Base-by-base conservation (phyloP, 1,140 invertebrate species). In the Drosophila arawakana region DNA sequence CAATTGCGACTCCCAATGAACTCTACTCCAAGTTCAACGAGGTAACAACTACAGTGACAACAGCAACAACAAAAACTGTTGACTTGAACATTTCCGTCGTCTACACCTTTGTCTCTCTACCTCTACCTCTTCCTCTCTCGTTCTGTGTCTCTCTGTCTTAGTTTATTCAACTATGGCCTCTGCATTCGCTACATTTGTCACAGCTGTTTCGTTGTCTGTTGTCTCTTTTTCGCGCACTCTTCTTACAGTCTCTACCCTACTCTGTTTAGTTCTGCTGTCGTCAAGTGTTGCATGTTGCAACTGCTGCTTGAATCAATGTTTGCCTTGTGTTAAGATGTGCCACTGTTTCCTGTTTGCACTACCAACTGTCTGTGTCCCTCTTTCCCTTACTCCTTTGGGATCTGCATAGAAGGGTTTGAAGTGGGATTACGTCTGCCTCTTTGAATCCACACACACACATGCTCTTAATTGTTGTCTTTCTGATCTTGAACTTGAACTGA, bases 11-110 rank as follows among this genome's bases (percentile, higher is more conserved):
- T 77, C 66, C 62, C 62, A 69, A 83, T 89, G 83, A 88, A 88
- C 84, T 88, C 76, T 57, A 58, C 65, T 62, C 25, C 76, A 82
- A 80, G 82, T 86, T 86, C 83, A 89, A 88, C 79, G 54, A 78
- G 82, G 73, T 75, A 71, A 55, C 66, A 66, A 57, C 75, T 67
- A 59, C 69, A 68, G 44, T 43, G 41, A n/a, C 68, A 55, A 37
- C 61, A 30, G 25, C 44, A 50, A 52, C 49, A 13, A 63, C 54
- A 63, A 62, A 52, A 55, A 74, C 73, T 61, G 50, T 76, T 54
- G 11, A 62, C 60, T 62, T 62, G 11, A n/a, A 37, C 44, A 39
- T 43, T 44, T 52, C 50, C 61, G 37, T 43, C 61, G n/a, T 54
- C 49, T 10, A n/a, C 8, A 35, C 10, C 60, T 62, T 57, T 47